Evolutionary conservation across 2,113 vertebrate genomes (phyloP), one percentile per base, ranked within the genome.

Genomic region (Phaethornis superciliosus): DNA sequence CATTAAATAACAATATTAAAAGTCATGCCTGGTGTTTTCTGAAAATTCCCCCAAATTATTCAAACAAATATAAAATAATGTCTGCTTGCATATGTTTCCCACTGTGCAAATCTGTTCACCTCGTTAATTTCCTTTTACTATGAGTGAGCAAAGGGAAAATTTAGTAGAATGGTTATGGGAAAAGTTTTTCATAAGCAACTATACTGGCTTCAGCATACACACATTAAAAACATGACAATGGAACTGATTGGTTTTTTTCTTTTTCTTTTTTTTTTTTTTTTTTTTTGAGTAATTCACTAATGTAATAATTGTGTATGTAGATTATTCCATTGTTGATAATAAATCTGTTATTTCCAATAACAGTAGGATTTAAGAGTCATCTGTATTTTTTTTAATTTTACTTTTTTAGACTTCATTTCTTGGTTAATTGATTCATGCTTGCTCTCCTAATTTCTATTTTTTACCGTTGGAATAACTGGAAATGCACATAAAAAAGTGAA

Each of bases 71-170:
- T 65, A 89, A 84, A 56, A 72, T 37, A 6, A 11, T 84, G 40
- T 81, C 86, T 93, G 56, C 58, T 93, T 90, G 40, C 49, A 81
- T 49, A 60, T 4, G 1, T 86, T 94, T 94, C 83, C 58, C 81
- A 46, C 74, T 72, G 64, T 93, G 72, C 10, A 90, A 93, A 83
- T 93, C 90, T 90, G 44, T 89, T 90, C 49, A 86, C 40, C 20
- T 86, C 30, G 37, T 47, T 92, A 51, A 82, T 90, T 92, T 93
- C 22, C 16, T 83, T 92, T 33, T 69, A 51, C 30, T 78, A 7
- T 21, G n/a, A 74, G 70, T 82, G 55, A 95, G 28, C 17, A 74
- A 84, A 89, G 15, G 11, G 19, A 85, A 40, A 14, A 6, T n/a
- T 35, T 33, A 78, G 2, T 28, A 64, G 24, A 11, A 33, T 56